phyloP scores from a whole-genome alignment of 1,140 invertebrate genomes.

The Drosophila chauvacae region DNA sequence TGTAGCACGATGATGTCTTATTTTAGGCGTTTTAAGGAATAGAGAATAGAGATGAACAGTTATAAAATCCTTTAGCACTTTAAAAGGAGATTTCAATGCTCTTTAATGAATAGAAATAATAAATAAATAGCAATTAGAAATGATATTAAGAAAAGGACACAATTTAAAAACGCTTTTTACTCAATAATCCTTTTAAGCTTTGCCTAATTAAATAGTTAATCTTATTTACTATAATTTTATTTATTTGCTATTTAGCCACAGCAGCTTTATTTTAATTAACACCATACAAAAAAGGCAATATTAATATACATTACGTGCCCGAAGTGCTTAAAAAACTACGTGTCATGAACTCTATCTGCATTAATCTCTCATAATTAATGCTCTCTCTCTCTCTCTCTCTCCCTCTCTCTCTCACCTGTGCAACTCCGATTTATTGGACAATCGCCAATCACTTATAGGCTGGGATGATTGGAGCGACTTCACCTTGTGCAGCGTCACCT shows the following conservation, averaged over 20 bases:
- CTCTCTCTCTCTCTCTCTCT: too few species aligned
- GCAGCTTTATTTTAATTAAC: neutral
- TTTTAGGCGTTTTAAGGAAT: slow-evolving; percentile 18
- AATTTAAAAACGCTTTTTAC: neutral
- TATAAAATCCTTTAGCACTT: neutral
- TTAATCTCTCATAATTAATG: slow-evolving; percentile 2
- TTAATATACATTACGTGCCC: neutral
- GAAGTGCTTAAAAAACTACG: neutral
- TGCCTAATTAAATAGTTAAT: neutral
- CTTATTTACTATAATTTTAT: neutral
- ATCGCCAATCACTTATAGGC: slow-evolving; percentile 57
- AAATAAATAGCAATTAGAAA: neutral
- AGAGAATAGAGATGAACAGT: neutral
- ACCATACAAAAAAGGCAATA: neutral
- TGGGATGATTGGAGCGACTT: slow-evolving; percentile 87
- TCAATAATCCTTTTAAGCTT: too few species aligned
- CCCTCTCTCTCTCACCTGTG: neutral
- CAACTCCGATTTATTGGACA: slow-evolving; percentile 4
- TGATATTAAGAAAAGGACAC: neutral
- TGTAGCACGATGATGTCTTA: slow-evolving; percentile 34
- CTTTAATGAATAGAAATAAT: neutral
- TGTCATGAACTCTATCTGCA: neutral
- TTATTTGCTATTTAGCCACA: neutral
- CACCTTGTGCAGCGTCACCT: slow-evolving; percentile 87
- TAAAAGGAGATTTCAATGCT: neutral